Base-by-base conservation (phyloP, 2,797 vertebrate genomes). In the Cyclura pinguis region DNA sequence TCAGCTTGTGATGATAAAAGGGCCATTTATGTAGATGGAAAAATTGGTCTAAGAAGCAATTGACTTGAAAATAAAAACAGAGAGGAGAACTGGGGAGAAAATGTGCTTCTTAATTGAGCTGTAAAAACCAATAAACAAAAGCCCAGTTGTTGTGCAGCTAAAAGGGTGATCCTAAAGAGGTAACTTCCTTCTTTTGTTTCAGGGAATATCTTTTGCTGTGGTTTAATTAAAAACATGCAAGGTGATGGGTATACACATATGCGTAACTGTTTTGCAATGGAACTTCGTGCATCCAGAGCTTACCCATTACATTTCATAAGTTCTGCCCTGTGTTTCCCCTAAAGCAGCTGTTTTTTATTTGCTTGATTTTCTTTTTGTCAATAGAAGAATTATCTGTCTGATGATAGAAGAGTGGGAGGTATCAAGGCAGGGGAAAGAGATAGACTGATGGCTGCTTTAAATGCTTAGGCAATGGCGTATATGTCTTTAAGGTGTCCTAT, bases 41-140 rank as follows among this genome's bases (percentile, higher is more conserved):
- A 91, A 92, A 80, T 80, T 92, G 91, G 88, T 91, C 52, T 82
- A 89, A 89, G 85, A 88, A 88, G 90, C 85, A 88, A 89, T 73
- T 91, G 76, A 90, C 67, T 87, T 82, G 85, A 88, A 91, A 91
- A 87, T 74, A 91, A 93, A 42, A 91, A 69, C 8, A 76, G 69
- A 69, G 3, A 14, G 55, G 77, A 57, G 38, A 80, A 83, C 13
- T 50, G 16, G 81, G 52, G 35, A 84, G 29, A 38, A 52, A 83
- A 74, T 42, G 76, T 52, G 81, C 50, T 87, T 92, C 27, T 80
- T 84, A 87, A 92, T 85, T 52, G 85, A 92, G n/a, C 52, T 74
- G 80, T 89, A 72, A 92, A 90, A 89, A 80, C 55, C 74, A 84
- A 87, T 91, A 85, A 89, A 93, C 35, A 73, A 89, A 82, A 91